A percentile compares a stretch with the other conserved stretches of the same genome.
phyloP scores from a whole-genome alignment of 92 coral and sea anemone genomes.

The Muricea muricata region DNA sequence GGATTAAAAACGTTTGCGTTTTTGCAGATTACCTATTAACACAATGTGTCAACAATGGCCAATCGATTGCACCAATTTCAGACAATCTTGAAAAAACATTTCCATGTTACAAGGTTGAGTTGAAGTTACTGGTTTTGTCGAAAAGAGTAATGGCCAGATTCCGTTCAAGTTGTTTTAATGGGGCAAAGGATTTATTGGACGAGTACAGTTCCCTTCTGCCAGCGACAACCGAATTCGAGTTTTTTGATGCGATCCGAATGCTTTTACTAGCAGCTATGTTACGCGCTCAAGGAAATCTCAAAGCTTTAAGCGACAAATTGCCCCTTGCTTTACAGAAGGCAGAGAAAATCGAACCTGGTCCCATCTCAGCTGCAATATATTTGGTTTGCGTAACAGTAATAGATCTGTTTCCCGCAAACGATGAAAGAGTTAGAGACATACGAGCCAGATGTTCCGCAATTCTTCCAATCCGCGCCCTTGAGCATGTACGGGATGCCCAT shows the following conservation, averaged over 20 bases:
- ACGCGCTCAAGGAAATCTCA: conserved; percentile 33
- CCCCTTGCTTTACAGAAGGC: neutral
- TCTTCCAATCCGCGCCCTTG: neutral
- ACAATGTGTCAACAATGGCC: neutral
- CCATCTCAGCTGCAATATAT: conserved; percentile 33
- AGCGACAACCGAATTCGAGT: neutral
- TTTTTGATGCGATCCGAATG: conserved; percentile 25
- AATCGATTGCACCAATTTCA: no score
- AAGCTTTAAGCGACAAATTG: neutral
- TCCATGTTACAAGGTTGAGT: neutral
- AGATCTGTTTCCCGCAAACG: neutral
- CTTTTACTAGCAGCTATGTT: conserved; percentile 30
- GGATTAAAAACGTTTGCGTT: neutral
- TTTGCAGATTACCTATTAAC: neutral
- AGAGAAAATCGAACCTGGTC: conserved; percentile 38
- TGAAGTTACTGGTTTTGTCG: conserved; percentile 15
- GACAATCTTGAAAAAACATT: neutral
- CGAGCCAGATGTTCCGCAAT: neutral
- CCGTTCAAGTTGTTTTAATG: conserved; percentile 12
- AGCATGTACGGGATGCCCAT: neutral
- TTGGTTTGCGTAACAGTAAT: conserved; percentile 20
- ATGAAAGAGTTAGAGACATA: neutral
- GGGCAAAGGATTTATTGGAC: neutral
- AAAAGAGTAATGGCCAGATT: conserved; percentile 3
- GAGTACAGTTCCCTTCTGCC: neutral